Evolutionary conservation across 2,113 vertebrate genomes (phyloP), one percentile per base, ranked within the genome.

Genomic region (Megaceryle maxima): DNA sequence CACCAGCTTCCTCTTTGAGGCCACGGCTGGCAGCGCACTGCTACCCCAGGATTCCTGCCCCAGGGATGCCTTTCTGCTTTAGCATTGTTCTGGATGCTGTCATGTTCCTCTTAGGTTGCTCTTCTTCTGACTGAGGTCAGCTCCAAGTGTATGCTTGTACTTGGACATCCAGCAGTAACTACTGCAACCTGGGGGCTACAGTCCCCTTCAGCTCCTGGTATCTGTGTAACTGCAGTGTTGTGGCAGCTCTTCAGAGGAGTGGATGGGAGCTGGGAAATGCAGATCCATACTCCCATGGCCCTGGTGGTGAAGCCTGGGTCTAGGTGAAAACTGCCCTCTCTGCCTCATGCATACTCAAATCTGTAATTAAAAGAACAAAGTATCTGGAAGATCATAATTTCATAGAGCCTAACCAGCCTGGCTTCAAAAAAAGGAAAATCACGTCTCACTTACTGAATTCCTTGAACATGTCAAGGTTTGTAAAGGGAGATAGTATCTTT

Each of bases 351-450:
- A 44, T 13, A 25, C 35, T 55, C n/a, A 43, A 69, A 69, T 56
- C 48, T 41, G 13, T 48, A 91, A 73, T 87, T 64, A 64, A 82
- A 82, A 93, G 35, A 93, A 48, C 31, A 28, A 69, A 80, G 31
- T 62, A 69, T 79, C 35, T 75, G 62, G 91, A 81, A 75, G 88
- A 75, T 35, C 21, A 7, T 83, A 5, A 80, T 78, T 88, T 81
- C 69, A 78, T 19, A 78, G 24, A 96, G 46, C 46, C 50, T 77
- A 70, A 67, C 2, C 3, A 77, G 60, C 37, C 83, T 94, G 92
- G 88, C 95, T 95, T 88, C 80, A 51, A 13, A 87, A 46, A 93
- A 92, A 78, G 95, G 94, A 96, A 95, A 96, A 94, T 94, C 80
- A 67, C 14, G 1, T 88, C 92, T 96, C 80, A 72, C 74, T 94